phyloP scores from a whole-genome alignment of 2,888 invertebrate species.

The Idaea aversata region DNA sequence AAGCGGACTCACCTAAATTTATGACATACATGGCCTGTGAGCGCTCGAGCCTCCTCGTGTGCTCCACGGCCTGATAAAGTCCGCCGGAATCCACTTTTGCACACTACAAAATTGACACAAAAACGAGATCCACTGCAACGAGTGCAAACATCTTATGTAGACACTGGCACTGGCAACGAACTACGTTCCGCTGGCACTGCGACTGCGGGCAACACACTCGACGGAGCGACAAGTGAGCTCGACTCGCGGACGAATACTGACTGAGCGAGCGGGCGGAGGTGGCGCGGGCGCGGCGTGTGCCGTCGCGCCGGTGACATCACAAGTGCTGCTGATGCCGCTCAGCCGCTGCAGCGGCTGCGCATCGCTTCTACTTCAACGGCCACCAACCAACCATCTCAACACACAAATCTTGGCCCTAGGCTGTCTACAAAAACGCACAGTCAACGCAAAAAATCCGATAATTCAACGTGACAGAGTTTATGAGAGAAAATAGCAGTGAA shows the following conservation, averaged over 20 bases:
- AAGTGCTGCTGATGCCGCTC: conserved; percentile 22
- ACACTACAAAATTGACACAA: conserved; percentile 67
- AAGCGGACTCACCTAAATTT: conserved; percentile 78
- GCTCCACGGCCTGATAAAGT: conserved; percentile 76
- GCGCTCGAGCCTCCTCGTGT: conserved; percentile 75
- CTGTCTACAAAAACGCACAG: conserved; percentile 34
- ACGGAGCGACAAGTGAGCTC: conserved; percentile 53
- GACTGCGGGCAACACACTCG: conserved; percentile 34
- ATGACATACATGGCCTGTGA: conserved; percentile 80
- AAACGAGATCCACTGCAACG: conserved; percentile 66
- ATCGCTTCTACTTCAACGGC: conserved; percentile 38
- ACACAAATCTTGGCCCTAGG: conserved; percentile 55
- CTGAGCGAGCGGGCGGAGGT: conserved; percentile 34
- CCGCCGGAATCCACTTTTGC: conserved; percentile 77
- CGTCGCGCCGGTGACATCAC: conserved; percentile 27
- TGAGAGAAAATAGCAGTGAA: neutral
- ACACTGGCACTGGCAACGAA: conserved; percentile 55
- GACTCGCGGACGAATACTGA: conserved; percentile 66
- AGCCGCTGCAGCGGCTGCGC: conserved; percentile 29
- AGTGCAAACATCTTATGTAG: conserved; percentile 71
- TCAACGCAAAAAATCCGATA: neutral
- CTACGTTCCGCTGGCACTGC: conserved; percentile 46
- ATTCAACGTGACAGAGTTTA: neutral
- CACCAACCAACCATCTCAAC: conserved; percentile 34
- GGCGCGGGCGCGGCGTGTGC: conserved; percentile 29